A percentile compares a stretch with the other conserved stretches of the same genome.
Evolutionary conservation across 2,797 vertebrate genomes (phyloP).

Genomic region (Megaceryle alcyon): DNA sequence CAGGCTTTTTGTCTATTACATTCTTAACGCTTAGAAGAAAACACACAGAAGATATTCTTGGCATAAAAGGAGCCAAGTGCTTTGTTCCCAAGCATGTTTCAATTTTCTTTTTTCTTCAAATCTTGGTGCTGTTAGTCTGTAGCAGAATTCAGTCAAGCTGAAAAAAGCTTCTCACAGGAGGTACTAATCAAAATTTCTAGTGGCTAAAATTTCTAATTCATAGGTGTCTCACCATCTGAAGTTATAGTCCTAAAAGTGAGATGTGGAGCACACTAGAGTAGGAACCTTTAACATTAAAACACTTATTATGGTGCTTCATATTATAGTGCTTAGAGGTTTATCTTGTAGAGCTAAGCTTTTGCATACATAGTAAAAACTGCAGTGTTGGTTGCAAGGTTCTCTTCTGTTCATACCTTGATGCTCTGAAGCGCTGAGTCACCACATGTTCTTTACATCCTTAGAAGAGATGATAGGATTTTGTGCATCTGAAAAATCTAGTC

Average conservation of each 20-base stretch:
- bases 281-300: not conserved
- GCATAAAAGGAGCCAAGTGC: not conserved
- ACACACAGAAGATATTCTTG: not conserved
- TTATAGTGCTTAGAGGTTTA: not conserved
- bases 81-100: constrained; percentile 24
- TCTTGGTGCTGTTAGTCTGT: not conserved
- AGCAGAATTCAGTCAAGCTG: not conserved
- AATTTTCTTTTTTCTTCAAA: not conserved
- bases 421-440: not conserved
- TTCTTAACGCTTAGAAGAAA: constrained; percentile 10
- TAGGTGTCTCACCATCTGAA: not conserved
- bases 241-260: not conserved
- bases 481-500: not conserved
- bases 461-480: not conserved
- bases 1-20: not conserved
- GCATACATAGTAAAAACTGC: not conserved
- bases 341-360: not conserved
- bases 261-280: not conserved
- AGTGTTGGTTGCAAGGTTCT: not conserved
- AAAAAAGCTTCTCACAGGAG: not conserved
- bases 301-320: not conserved
- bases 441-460: not conserved
- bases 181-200: not conserved
- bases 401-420: not conserved
- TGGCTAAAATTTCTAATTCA: not conserved